Base-by-base conservation (phyloP, 1,140 invertebrate genomes). In the Oryzaephilus surinamensis region DNA sequence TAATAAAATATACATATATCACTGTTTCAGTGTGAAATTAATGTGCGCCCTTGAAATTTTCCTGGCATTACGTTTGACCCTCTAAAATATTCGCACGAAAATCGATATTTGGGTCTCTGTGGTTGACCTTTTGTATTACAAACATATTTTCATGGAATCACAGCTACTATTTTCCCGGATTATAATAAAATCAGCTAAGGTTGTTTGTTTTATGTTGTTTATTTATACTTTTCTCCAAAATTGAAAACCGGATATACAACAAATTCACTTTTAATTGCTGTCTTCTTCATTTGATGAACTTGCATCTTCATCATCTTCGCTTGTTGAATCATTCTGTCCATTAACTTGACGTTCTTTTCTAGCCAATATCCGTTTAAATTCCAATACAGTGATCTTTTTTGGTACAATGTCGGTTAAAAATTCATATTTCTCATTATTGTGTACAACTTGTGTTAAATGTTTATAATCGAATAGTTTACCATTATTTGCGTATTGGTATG, bases 381-480 rank as follows among this genome's bases (percentile, higher is more conserved):
- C 67, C 21, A 66, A 60, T 0, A 79, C 76, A 3, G 77, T 77
- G 10, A 81, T 80, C 52, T 81, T 83, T 36, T 70, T 66, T 0
- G 79, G 79, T 68, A 81, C 74, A 38, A 81, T 80, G 56, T 81
- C 77, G 23, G 72, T 60, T 3, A 81, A 52, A 52, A 81, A 81
- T 45, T 79, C 75, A 35, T 80, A 62, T 2, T 66, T 74, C 18
- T 77, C 72, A 47, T 75, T 72, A 2, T 69, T 67, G 53, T 81
- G 72, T 0, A 80, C 77, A 0, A 81, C 66, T 44, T 80, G 73
- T 3, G 78, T 76, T 8, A 83, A 62, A 51, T 79, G 69, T 57
- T 79, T 79, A 43, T 83, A 83, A 38, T 80, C 76, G 15, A 82
- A 50, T 24, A 51, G 54, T 30, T 50, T 50, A 11, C 52, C 55